Percentiles rank a stretch among this genome's conserved stretches.
Conservation (phyloP, 2,797 vertebrate species). For the Avahi laniger region DNA sequence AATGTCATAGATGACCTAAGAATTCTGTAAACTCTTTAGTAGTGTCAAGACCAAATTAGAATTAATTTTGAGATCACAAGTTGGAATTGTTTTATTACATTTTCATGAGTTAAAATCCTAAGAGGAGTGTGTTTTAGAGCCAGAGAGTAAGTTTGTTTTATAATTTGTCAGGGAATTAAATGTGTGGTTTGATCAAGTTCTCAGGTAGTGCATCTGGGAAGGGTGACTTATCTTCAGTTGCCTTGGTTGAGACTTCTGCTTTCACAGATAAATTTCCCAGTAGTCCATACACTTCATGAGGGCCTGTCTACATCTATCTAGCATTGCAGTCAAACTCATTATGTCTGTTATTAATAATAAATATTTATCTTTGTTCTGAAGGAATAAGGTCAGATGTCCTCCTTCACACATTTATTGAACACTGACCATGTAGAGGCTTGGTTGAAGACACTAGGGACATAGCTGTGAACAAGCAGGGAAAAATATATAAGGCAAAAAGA, state of each 20-base stretch:
- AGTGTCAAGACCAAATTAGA: conserved; percentile 59
- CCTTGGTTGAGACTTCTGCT: neutral
- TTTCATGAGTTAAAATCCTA: conserved; percentile 52
- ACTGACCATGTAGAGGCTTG: neutral
- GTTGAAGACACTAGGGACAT: neutral
- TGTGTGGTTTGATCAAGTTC: neutral
- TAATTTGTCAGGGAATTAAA: conserved; percentile 53
- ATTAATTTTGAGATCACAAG: conserved; percentile 64
- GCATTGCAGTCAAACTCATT: neutral
- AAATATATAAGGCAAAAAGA: neutral
- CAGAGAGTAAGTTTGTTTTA: conserved; percentile 55
- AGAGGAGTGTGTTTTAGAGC: conserved; percentile 45
- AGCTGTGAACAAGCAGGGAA: neutral
- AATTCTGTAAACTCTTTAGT: conserved; percentile 13
- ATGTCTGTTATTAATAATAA: neutral
- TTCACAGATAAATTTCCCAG: neutral
- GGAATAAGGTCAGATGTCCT: neutral
- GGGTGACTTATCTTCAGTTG: neutral
- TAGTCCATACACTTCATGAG: neutral
- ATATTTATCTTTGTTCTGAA: conserved; percentile 10
- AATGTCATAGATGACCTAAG: neutral
- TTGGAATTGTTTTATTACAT: conserved; percentile 64
- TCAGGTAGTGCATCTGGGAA: neutral
- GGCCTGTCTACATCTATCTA: neutral
- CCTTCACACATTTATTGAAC: neutral